phyloP scores from a whole-genome alignment of 2,888 invertebrate species.

The Poecilobothrus nobilitatus region DNA sequence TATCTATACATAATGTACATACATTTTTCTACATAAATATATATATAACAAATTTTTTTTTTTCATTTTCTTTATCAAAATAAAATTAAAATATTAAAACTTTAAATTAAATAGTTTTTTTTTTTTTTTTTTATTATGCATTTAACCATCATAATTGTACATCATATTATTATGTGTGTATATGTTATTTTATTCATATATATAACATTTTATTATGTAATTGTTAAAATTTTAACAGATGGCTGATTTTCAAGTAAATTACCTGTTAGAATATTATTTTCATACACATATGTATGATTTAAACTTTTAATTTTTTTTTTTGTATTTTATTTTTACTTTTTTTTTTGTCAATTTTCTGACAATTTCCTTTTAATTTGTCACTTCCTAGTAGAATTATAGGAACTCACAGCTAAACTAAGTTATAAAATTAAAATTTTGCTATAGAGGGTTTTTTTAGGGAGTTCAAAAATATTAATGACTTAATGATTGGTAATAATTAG shows the following conservation, averaged over 20 bases:
- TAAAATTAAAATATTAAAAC: too few species aligned
- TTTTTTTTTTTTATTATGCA: too few species aligned
- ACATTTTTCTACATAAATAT: too few species aligned
- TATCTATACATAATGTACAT: too few species aligned
- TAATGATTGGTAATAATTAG: background rate
- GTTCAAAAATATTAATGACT: background rate
- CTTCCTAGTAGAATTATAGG: background rate
- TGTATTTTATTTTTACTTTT: too few species aligned
- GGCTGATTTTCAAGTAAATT: background rate
- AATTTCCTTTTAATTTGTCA: background rate
- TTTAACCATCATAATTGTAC: too few species aligned
- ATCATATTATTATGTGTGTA: too few species aligned
- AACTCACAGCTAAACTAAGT: background rate
- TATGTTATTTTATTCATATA: too few species aligned
- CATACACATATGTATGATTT: background rate
- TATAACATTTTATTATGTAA: background rate
- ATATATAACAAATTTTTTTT: too few species aligned
- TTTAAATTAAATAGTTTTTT: too few species aligned
- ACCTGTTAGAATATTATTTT: background rate
- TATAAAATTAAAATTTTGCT: background rate
- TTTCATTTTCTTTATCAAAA: too few species aligned
- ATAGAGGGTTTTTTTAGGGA: background rate
- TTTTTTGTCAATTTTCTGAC: background rate
- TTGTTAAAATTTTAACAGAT: constrained; percentile 6
- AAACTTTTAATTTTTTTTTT: background rate